phyloP scores from a whole-genome alignment of 2,797 vertebrate species.

The Acridotheres tristis region DNA sequence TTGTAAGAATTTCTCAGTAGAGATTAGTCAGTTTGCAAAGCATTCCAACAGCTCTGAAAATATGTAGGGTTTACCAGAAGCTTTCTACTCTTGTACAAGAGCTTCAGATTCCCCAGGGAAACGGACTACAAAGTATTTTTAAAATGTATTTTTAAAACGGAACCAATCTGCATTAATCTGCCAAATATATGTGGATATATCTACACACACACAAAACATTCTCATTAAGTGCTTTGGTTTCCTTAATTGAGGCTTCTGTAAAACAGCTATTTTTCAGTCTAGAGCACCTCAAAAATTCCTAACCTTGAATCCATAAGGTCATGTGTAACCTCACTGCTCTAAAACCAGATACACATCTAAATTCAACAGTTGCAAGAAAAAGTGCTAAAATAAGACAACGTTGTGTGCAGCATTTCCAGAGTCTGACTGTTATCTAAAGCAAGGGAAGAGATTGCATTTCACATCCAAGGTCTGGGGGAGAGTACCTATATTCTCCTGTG shows the following conservation, averaged over 20 bases:
- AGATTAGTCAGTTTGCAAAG: not conserved
- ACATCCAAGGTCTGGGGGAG: not conserved
- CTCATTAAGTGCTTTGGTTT: not conserved
- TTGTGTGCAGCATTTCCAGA: not conserved
- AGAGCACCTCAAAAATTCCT: not conserved
- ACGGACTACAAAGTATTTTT: not conserved
- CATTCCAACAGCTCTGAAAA: not conserved
- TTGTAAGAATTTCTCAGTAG: not conserved
- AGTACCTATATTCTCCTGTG: not conserved
- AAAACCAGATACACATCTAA: not conserved
- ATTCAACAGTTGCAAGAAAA: not conserved
- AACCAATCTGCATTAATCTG: conserved; percentile 28
- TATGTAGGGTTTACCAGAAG: not conserved
- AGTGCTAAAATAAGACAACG: not conserved
- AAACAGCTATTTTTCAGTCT: not conserved
- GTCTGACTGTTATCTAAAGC: not conserved
- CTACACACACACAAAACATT: not conserved
- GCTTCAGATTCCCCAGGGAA: conserved; percentile 1
- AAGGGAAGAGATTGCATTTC: not conserved
- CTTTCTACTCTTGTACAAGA: not conserved
- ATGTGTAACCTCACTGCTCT: not conserved
- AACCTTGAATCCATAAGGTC: not conserved
- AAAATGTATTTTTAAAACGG: conserved; percentile 14
- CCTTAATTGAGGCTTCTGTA: not conserved
- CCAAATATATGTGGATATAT: not conserved